Percentiles rank a stretch among this genome's conserved stretches.
These are phyloP conservation scores for Trileptium ribeirensis DNA, from an alignment of 2,888 invertebrate species.

Conservation along the genomic window DNA sequence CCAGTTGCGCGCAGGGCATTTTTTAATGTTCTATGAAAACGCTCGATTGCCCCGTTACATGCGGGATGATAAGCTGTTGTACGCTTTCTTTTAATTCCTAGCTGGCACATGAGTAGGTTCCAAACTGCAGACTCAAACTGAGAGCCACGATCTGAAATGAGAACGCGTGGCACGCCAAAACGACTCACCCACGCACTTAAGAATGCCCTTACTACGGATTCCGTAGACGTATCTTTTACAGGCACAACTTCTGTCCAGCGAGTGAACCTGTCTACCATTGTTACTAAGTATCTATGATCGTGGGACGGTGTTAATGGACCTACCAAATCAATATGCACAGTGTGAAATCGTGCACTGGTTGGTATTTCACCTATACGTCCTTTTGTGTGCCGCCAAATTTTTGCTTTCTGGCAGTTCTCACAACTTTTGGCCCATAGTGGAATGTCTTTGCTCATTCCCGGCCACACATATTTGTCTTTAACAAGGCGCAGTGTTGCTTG, in stretches of 20 bases:
- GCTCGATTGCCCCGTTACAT: background rate
- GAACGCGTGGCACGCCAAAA: background rate
- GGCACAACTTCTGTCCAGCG: slow-evolving; percentile 13
- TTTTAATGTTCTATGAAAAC: background rate
- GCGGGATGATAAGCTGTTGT: background rate
- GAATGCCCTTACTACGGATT: background rate
- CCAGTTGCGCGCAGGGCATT: background rate
- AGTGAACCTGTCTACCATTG: background rate
- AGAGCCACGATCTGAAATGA: background rate
- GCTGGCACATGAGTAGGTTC: background rate
- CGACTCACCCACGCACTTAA: background rate
- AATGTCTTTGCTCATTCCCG: no score
- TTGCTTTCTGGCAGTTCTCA: background rate
- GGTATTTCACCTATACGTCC: background rate
- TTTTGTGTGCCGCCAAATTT: slow-evolving; percentile 2
- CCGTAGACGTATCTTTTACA: background rate
- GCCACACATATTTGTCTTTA: no score
- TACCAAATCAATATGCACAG: slow-evolving; percentile 10
- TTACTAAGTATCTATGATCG: background rate
- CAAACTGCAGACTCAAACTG: background rate
- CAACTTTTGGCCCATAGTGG: no score
- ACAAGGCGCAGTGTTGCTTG: no score
- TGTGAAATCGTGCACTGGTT: slow-evolving; percentile 5
- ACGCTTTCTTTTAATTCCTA: background rate
- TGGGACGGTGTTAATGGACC: background rate